These are phyloP conservation scores for Mastigias papua DNA, from an alignment of 30 jellyfish, hydroid and myxozoan genomes.

Conservation along the genomic window DNA sequence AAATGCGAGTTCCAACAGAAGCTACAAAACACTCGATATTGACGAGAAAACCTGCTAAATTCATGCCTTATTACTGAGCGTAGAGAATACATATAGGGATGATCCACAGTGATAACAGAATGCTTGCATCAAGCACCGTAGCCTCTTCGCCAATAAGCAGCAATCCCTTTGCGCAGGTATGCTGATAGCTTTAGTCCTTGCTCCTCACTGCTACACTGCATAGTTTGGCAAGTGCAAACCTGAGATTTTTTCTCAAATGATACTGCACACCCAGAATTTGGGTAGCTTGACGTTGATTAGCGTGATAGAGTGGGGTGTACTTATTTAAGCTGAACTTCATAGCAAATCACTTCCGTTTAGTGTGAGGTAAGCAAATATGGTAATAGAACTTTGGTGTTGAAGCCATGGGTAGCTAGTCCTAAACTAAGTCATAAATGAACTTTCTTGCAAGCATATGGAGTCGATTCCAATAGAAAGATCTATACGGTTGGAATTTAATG, in stretches of 20 bases:
- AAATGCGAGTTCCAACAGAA: background rate
- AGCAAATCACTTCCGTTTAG: too few species aligned
- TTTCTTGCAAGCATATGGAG: too few species aligned
- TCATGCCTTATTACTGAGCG: background rate
- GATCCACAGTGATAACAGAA: background rate
- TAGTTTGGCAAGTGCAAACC: background rate
- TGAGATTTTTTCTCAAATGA: background rate
- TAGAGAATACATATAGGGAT: background rate
- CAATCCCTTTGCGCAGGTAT: slow-evolving; percentile 6
- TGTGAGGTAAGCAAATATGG: too few species aligned
- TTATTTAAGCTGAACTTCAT: too few species aligned
- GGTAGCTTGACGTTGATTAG: background rate
- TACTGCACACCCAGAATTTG: background rate
- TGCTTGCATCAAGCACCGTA: background rate
- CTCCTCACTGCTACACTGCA: background rate
- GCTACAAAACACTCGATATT: background rate
- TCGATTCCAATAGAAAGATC: too few species aligned
- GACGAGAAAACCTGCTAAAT: background rate
- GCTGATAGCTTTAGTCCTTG: background rate
- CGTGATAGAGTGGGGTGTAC: background rate
- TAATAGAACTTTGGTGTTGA: too few species aligned
- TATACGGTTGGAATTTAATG: too few species aligned
- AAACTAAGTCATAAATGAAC: too few species aligned
- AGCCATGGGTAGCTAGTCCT: too few species aligned
- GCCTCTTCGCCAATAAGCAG: background rate